Conservation (phyloP, 2,113 vertebrate genomes). For the Eidolon helvum region DNA sequence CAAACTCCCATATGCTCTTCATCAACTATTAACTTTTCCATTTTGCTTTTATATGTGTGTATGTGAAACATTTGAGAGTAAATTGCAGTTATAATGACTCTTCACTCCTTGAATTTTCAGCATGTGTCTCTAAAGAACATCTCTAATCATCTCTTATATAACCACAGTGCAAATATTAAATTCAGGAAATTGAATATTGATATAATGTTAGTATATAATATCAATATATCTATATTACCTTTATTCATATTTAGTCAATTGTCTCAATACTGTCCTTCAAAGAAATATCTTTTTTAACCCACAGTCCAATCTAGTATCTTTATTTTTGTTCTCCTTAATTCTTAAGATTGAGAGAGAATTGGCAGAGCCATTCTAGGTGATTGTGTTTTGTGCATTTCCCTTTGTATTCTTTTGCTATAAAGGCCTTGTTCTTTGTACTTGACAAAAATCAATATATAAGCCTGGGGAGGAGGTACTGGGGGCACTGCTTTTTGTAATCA, state of each 20-base stretch:
- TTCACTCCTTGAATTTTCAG: neutral
- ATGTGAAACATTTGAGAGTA: neutral
- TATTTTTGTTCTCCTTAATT: neutral
- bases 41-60: neutral
- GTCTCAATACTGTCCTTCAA: neutral
- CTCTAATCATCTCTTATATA: neutral
- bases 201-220: neutral
- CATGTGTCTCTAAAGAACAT: neutral
- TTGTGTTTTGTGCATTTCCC: neutral
- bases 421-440: neutral
- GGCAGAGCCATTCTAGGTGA: neutral
- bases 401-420: neutral
- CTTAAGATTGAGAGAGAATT: neutral
- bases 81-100: neutral
- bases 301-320: neutral
- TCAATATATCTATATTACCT: neutral
- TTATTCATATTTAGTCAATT: neutral
- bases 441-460: neutral
- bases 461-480: neutral
- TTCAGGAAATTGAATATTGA: neutral
- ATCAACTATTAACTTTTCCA: neutral
- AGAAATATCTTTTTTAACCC: neutral
- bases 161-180: neutral
- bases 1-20: neutral
- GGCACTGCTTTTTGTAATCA: neutral